These are phyloP conservation scores for Thecocarcelia acutangulata DNA, from an alignment of 2,888 invertebrate genomes.

Conservation along the genomic window DNA sequence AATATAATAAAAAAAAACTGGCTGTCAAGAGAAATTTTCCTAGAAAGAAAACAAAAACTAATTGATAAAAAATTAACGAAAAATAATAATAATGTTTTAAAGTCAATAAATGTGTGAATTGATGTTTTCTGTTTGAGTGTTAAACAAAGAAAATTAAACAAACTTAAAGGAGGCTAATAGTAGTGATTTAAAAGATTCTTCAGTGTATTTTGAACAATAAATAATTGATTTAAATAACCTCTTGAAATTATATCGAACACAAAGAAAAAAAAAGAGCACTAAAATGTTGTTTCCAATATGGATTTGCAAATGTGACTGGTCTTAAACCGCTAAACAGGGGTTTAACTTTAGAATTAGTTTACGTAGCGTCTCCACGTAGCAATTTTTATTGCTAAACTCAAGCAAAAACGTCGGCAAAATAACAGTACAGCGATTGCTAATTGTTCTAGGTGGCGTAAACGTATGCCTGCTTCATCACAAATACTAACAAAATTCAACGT, in stretches of 20 bases:
- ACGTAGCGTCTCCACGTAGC: no score
- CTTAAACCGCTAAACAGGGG: no score
- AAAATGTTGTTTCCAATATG: background rate
- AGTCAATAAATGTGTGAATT: conserved; percentile 24
- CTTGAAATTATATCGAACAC: background rate
- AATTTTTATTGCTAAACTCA: no score
- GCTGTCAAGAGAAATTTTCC: conserved; percentile 54
- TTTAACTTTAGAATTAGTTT: no score
- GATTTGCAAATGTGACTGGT: no score
- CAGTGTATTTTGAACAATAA: conserved; percentile 9
- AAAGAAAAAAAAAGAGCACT: background rate
- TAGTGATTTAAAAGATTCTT: conserved; percentile 3
- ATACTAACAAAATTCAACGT: no score
- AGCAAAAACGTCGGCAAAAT: no score
- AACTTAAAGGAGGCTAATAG: conserved; percentile 18
- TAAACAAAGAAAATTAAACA: conserved; percentile 2
- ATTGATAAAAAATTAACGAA: conserved; percentile 3
- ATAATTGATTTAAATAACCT: background rate
- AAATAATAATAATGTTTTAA: background rate
- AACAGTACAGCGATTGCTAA: no score
- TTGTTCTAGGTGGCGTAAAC: no score
- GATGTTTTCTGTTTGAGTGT: conserved; percentile 30
- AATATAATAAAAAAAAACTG: conserved; percentile 7
- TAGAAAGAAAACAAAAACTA: conserved; percentile 12
- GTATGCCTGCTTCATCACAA: no score